These are phyloP conservation scores for Madoqua kirkii DNA, from an alignment of 2,113 vertebrate genomes.

Conservation along the genomic window DNA sequence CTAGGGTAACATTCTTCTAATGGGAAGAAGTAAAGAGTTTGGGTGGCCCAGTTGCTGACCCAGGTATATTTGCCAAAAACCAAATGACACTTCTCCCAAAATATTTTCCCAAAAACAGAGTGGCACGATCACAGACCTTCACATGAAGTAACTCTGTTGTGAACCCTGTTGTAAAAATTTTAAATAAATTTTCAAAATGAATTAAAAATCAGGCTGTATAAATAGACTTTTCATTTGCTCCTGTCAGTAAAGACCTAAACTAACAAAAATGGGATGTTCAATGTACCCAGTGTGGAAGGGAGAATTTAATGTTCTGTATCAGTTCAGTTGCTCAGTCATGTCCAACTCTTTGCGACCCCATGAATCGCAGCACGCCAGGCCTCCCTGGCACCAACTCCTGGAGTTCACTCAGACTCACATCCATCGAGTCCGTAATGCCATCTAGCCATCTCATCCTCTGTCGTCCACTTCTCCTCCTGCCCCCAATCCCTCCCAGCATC, in stretches of 20 bases:
- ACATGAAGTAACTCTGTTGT: background rate
- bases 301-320: background rate
- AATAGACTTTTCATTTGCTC: constrained; percentile 21
- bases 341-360: too few relatives aligned
- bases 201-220: constrained; percentile 33
- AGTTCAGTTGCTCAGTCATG: too few relatives aligned
- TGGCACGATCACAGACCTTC: background rate
- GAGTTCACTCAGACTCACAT: too few relatives aligned
- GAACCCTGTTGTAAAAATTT: background rate
- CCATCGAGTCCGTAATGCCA: too few relatives aligned
- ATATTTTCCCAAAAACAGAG: background rate
- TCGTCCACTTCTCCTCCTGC: too few relatives aligned
- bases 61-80: constrained; percentile 34
- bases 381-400: too few relatives aligned
- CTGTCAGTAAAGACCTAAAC: constrained; percentile 35
- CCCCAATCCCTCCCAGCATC: too few relatives aligned
- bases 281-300: background rate
- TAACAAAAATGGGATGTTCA: constrained; percentile 31
- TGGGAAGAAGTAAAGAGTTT: constrained; percentile 20
- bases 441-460: too few relatives aligned
- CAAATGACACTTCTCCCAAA: background rate
- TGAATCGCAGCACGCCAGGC: too few relatives aligned
- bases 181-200: constrained; percentile 30
- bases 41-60: background rate
- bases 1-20: background rate